Evolutionary conservation across 2,888 invertebrate genomes (phyloP).

Genomic region (Lathronympha strigana): DNA sequence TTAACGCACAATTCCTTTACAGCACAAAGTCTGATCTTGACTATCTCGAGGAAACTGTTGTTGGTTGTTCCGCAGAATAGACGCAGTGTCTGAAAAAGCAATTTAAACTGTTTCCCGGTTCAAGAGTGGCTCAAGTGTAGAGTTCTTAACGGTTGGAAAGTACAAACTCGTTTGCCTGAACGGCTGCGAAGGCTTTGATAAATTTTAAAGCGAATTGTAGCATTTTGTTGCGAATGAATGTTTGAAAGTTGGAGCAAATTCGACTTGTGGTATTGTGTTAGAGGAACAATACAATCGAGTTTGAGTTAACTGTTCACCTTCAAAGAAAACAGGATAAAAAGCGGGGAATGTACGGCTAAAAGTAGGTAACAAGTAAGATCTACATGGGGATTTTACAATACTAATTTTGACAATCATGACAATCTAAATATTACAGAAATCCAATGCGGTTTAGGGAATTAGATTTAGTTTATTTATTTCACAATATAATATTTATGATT

Average conservation of each 20-base stretch:
- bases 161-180: conserved; percentile 13
- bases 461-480: no score
- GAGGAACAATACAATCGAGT: not conserved
- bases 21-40: conserved; percentile 68
- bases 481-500: no score
- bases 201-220: conserved; percentile 9
- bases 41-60: conserved; percentile 70
- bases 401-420: no score
- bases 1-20: conserved; percentile 37
- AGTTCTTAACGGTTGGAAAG: conserved; percentile 39
- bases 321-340: no score
- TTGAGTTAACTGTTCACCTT: no score
- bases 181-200: conserved; percentile 1
- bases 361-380: no score
- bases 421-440: no score
- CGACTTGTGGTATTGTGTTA: not conserved
- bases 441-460: no score
- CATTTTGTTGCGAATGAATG: not conserved
- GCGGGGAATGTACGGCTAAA: no score
- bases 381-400: no score
- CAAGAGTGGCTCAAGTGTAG: conserved; percentile 51
- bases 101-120: conserved; percentile 76
- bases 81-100: conserved; percentile 79
- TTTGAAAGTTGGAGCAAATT: not conserved
- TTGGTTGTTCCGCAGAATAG: conserved; percentile 68